phyloP scores from a whole-genome alignment of 2,888 invertebrate genomes.

The Alviniconcha strummeri region DNA sequence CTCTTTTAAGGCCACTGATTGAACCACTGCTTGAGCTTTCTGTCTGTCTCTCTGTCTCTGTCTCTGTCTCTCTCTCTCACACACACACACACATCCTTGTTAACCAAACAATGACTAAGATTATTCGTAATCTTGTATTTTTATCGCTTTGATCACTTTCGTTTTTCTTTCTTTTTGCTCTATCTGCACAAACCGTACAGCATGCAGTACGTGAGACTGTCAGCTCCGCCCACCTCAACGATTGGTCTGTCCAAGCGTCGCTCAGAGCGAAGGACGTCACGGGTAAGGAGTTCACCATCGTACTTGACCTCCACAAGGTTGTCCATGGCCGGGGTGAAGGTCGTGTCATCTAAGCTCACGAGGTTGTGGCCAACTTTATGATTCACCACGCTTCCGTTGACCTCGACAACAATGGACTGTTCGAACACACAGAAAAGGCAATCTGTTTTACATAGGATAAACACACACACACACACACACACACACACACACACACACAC shows the following conservation, averaged over 20 bases:
- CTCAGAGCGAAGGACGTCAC: constrained; percentile 50
- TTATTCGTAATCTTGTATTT: neutral
- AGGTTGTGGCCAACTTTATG: constrained; percentile 12
- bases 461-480: constrained; percentile 18
- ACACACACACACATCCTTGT: neutral
- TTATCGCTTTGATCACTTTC: neutral
- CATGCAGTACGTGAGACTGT: no score
- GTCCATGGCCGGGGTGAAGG: constrained; percentile 31
- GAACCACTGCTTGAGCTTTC: no score
- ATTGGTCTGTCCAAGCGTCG: constrained; percentile 43
- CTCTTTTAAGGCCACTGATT: no score
- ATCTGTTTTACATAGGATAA: neutral
- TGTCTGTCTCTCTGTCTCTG: no score
- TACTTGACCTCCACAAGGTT: constrained; percentile 37
- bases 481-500: neutral
- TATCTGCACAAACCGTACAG: neutral
- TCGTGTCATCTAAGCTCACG: constrained; percentile 5
- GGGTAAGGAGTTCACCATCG: constrained; percentile 26
- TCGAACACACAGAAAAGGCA: neutral
- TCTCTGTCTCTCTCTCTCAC: no score
- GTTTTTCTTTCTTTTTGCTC: neutral
- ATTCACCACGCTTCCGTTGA: constrained; percentile 24
- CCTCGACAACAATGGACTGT: constrained; percentile 28
- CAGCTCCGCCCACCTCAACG: constrained; percentile 8
- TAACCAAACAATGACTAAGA: neutral